Percentiles rank a stretch among this genome's conserved stretches.
These are phyloP conservation scores for Drosophila anceps DNA, from an alignment of 2,888 invertebrate species.

Conservation along the genomic window DNA sequence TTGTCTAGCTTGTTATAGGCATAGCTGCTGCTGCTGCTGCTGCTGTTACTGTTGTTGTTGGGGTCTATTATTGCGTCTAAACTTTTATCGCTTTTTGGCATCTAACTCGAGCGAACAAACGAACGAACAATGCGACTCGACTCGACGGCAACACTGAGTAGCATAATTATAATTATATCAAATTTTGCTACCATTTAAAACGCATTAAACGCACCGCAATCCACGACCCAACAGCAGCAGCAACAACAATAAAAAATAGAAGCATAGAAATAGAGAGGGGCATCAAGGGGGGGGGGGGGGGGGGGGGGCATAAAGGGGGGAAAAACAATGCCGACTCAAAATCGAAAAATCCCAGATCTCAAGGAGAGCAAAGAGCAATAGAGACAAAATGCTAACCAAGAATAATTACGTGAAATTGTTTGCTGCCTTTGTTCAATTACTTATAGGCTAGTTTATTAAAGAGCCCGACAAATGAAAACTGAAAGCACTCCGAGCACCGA, in stretches of 20 bases:
- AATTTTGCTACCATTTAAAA: conserved; percentile 82
- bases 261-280: neutral
- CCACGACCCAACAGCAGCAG: conserved; percentile 4
- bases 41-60: conserved; percentile 24
- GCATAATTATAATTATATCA: conserved; percentile 81
- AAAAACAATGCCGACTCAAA: conserved; percentile 10
- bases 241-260: conserved; percentile 7
- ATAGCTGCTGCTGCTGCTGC: conserved; percentile 10
- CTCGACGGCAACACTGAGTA: conserved; percentile 42
- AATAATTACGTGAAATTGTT: conserved; percentile 64
- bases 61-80: conserved; percentile 61
- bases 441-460: conserved; percentile 73
- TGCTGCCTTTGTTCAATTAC: conserved; percentile 73
- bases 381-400: conserved; percentile 37
- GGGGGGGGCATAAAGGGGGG: too few species aligned
- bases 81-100: conserved; percentile 63
- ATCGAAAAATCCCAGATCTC: conserved; percentile 23
- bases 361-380: conserved; percentile 21
- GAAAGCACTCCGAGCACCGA: conserved; percentile 35
- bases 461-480: conserved; percentile 51
- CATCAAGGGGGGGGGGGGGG: too few species aligned
- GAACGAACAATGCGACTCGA: conserved; percentile 50
- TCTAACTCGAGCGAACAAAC: conserved; percentile 29
- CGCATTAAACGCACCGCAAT: conserved; percentile 76
- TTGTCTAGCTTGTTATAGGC: conserved; percentile 40